A percentile compares a stretch with the other conserved stretches of the same genome.
These are phyloP conservation scores for Mastacembelus armatus DNA, from an alignment of 2,797 vertebrate genomes.

Conservation along the genomic window DNA sequence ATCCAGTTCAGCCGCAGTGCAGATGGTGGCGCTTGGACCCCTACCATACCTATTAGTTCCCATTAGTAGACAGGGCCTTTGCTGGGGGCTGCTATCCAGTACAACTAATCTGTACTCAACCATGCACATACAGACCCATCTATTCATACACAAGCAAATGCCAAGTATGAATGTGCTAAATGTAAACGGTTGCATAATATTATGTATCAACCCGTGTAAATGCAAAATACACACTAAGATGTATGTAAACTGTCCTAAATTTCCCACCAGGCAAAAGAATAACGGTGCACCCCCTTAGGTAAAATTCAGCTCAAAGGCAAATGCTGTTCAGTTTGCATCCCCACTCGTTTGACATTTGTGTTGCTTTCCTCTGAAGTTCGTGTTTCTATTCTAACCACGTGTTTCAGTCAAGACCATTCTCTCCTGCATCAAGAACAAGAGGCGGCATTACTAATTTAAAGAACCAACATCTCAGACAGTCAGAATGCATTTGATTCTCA, in stretches of 20 bases:
- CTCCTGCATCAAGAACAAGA: conserved; percentile 34
- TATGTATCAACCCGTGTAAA: conserved; percentile 9
- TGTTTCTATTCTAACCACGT: conserved; percentile 59
- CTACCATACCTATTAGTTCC: too few relatives aligned
- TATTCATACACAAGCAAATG: conserved; percentile 1
- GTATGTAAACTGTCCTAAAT: conserved; percentile 35
- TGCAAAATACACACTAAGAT: conserved; percentile 20
- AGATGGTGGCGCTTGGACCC: conserved; percentile 32
- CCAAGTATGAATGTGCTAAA: not conserved
- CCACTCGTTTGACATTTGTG: conserved; percentile 50
- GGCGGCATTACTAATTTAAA: conserved; percentile 46
- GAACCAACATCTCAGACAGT: conserved; percentile 28
- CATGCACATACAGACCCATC: not conserved
- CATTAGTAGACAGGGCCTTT: too few relatives aligned
- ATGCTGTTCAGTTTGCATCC: conserved; percentile 35
- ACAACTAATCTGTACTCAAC: not conserved
- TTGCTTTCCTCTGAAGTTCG: conserved; percentile 40
- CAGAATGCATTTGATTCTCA: conserved; percentile 32
- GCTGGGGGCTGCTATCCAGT: too few relatives aligned
- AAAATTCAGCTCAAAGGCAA: conserved; percentile 33
- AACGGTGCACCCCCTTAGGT: conserved; percentile 23
- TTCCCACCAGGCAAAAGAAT: conserved; percentile 37
- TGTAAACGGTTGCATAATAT: not conserved
- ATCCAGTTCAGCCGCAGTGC: too few relatives aligned
- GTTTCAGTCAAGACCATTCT: conserved; percentile 46